Base-by-base conservation (phyloP, 2,888 invertebrate genomes). In the Hesperia comma region DNA sequence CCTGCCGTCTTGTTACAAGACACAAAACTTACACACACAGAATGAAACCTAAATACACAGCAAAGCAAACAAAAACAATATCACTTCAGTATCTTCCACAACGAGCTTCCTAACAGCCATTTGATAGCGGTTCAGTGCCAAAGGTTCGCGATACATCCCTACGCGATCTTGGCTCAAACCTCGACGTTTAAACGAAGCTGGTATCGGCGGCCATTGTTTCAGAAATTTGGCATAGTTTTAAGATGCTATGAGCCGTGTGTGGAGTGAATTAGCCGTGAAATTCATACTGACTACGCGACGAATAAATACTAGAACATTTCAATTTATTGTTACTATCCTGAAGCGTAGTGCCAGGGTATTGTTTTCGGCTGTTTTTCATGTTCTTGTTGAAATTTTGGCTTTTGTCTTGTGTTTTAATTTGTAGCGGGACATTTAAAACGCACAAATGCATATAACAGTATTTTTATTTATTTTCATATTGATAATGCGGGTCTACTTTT, bases 211-310 rank as follows among this genome's bases (percentile, higher is more conserved):
- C 56, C 46, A 26, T 63, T 51, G 63, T 57, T 57, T 21, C 56
- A 15, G 14, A 40, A 40, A 63, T 63, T 63, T 63, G 63, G 63
- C 63, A 63, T 17, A 63, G 55, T 63, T 57, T 57, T 63, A 63
- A 63, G 63, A 57, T 51, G 49, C 49, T 63, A 51, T 57, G 63
- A 56, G 43, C 63, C 63, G 63, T 57, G 57, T 57, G 49, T 15
- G 57, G 33, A 63, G 49, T 46, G 63, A 57, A 63, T 63, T 63
- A 21, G 26, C 46, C 63, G 63, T 56, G 63, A 63, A 63, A 63
- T 63, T 37, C 43, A 21, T 63, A 49, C 56, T 56, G 63, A 49
- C 63, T 33, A 2, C 6, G 37, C 55, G 56, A 63, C 56, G 33
- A 56, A 46, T 62, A 54, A 54, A 54, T 58, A 43, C 8, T 15